phyloP scores from a whole-genome alignment of 37 sponge, comb jelly and placozoan species.

The Chondrosia reniformis region DNA sequence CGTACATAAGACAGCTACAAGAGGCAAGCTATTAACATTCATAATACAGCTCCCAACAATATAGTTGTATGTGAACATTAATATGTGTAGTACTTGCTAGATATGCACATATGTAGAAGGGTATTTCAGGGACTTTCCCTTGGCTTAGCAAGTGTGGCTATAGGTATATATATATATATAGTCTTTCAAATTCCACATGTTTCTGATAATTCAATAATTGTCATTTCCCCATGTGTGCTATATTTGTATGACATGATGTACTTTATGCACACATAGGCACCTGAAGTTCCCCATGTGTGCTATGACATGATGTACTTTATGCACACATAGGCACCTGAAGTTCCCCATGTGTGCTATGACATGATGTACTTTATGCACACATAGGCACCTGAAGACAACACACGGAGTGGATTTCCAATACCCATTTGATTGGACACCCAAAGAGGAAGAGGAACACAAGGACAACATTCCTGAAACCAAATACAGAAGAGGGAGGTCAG shows the following conservation, averaged over 20 bases:
- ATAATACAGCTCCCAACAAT: too few species aligned
- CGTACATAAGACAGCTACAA: too few species aligned
- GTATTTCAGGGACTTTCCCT: too few species aligned
- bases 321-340: conserved; percentile 10
- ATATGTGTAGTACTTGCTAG: too few species aligned
- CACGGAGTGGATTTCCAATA: conserved; percentile 54
- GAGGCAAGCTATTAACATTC: too few species aligned
- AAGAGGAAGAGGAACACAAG: not conserved
- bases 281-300: not conserved
- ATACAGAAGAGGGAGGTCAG: conserved; percentile 33
- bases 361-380: not conserved
- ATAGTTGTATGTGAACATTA: too few species aligned
- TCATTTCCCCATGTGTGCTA: too few species aligned
- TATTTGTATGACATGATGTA: not conserved
- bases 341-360: not conserved
- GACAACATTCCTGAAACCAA: conserved; percentile 6
- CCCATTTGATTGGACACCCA: conserved; percentile 62
- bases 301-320: not conserved
- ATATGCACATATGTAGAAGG: too few species aligned
- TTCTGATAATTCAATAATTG: too few species aligned
- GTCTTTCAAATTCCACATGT: too few species aligned
- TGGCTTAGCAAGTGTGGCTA: too few species aligned
- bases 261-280: conserved; percentile 9
- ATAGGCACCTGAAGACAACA: conserved; percentile 64
- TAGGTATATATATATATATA: too few species aligned